phyloP scores from a whole-genome alignment of 2,888 invertebrate genomes.

The Sclerodermus sp. region DNA sequence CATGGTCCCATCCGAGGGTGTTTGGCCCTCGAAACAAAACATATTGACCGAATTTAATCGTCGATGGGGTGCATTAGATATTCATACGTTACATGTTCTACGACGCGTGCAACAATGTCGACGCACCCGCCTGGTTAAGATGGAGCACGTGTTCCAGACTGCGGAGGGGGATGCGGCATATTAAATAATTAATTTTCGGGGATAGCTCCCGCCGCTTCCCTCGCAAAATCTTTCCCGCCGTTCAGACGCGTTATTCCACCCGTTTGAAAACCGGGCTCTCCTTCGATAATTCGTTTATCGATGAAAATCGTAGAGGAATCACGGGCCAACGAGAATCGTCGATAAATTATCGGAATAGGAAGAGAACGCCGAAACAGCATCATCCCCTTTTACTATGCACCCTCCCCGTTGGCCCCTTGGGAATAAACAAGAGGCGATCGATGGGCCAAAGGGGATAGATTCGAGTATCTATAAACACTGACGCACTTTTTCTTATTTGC shows the following conservation, averaged over 20 bases:
- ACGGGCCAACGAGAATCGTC: too few species aligned
- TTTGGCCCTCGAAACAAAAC: conserved; percentile 50
- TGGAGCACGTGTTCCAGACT: too few species aligned
- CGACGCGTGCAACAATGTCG: conserved; percentile 47
- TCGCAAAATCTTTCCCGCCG: too few species aligned
- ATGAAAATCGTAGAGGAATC: too few species aligned
- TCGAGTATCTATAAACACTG: conserved; percentile 22
- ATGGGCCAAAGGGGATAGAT: conserved; percentile 25
- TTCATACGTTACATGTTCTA: conserved; percentile 53
- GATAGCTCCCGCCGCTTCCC: too few species aligned
- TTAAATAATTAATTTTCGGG: too few species aligned
- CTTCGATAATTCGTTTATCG: too few species aligned
- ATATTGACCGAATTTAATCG: conserved; percentile 58
- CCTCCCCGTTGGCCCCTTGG: conserved; percentile 28
- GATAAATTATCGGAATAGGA: conserved; percentile 21
- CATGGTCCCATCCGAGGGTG: not conserved
- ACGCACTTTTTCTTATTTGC: conserved; percentile 27
- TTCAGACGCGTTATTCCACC: too few species aligned
- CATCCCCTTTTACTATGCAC: conserved; percentile 16
- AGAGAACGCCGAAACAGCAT: conserved; percentile 13
- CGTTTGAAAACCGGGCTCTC: too few species aligned
- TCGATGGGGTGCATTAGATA: conserved; percentile 54
- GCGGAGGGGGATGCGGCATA: too few species aligned
- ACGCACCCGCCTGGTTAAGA: too few species aligned
- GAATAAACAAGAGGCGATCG: conserved; percentile 36